Base-by-base conservation (phyloP, 1,140 invertebrate species). In the Drosophila lini region DNA sequence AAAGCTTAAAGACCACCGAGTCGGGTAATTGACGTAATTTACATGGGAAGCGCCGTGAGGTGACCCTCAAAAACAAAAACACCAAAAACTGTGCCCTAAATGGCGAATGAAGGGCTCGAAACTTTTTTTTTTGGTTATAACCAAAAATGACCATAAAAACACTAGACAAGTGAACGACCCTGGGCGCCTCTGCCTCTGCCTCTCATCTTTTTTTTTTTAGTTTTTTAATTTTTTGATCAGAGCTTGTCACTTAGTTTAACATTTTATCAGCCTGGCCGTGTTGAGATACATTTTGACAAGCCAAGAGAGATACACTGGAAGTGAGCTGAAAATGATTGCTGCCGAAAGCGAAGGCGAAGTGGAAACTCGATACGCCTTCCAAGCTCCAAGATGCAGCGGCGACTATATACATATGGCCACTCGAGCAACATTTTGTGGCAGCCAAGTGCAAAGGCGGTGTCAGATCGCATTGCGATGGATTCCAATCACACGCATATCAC, bases 321-420 rank as follows among this genome's bases (percentile, higher is more conserved):
- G 78, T 83, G 71, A 88, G 76, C 68, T 83, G 68, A 77, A 88
- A 80, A 67, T 83, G 80, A 86, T 86, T 86, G 83, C 80, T 80
- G 74, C 83, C 70, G 78, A 85, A 85, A 85, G 80, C 71, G 71
- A 88, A 88, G 83, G 76, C 76, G 64, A 82, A 86, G 80, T 81
- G 76, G 83, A 88, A 88, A 88, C 83, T 77, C 74, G 84, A 88
- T 88, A 88, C 84, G 83, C 68, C 83, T 88, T 89, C 84, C 65
- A 89, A 89, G 78, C 80, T 58, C 31, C 34, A 36, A 53, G 40
- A 48, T 80, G 79, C 78, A 68, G 53, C 76, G 62, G 47, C 63
- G 58, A 40, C 36, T 50, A 16, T 47, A 25, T 47, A 8, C 25
- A 41, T 61, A 40, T 34, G 56, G 36, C 77, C 75, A 79, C 75